Base-by-base conservation (phyloP, 2,113 vertebrate species). In the Cyanistes caeruleus region DNA sequence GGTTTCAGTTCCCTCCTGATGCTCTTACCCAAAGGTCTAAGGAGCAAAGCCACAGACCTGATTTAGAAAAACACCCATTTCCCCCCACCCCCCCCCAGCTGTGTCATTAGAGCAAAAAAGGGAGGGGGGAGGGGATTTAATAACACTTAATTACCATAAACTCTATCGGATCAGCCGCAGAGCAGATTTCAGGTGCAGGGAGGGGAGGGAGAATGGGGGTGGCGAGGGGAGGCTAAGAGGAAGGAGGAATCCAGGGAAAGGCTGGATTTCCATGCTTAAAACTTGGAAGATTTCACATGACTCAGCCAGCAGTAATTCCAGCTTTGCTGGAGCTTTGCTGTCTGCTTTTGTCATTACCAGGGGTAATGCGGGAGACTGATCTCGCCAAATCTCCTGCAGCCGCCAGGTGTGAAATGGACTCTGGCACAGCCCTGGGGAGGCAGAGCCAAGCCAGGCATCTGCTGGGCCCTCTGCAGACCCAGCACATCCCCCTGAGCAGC, bases 271-370 rank as follows among this genome's bases (percentile, higher is more conserved):
- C 88, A 96, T 9, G 53, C 88, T 95, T 73, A 75, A 25, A 97
- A 95, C 87, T 92, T 84, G 80, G 79, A 72, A 95, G 95, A 96
- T 96, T 95, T 94, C 87, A 76, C 81, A 91, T 85, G 93, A 89
- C 96, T 97, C 92, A 97, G 94, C 58, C 91, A 76, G 94, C 23
- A 58, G 84, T 98, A 97, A 97, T 96, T 97, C 96, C 97, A 90
- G 96, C 97, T 97, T 94, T 94, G 96, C 92, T 75, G 89, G 60
- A 87, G 96, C 96, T 97, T 97, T 97, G 97, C 97, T 96, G 98
- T 98, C 98, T 98, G 98, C 97, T 97, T 98, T 97, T 97, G 97
- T 98, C 98, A 98, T 98, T 98, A 98, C 94, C 87, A 37, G 87
- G 95, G 93, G 96, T 96, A 98, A 96, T 87, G 95, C 87, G 15